These are phyloP conservation scores for Encarsia formosa DNA, from an alignment of 2,888 invertebrate genomes.

Conservation along the genomic window DNA sequence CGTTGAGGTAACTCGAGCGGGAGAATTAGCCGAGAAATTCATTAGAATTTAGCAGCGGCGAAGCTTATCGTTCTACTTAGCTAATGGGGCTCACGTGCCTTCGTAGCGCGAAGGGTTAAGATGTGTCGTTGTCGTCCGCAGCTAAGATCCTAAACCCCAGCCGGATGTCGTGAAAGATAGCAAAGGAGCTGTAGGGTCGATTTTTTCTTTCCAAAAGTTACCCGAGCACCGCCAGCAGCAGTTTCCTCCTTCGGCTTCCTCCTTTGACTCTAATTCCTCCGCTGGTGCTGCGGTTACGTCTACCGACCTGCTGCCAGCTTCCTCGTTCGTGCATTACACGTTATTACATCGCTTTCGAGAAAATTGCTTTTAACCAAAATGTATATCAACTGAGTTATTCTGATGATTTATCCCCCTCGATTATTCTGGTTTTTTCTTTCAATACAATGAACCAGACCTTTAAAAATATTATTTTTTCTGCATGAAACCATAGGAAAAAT, in stretches of 20 bases:
- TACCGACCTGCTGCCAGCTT: not conserved
- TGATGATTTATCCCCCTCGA: too few species aligned
- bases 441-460: not conserved
- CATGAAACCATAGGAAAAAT: too few species aligned
- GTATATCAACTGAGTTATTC: too few species aligned
- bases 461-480: too few species aligned
- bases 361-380: constrained; percentile 17
- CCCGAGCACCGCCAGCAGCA: not conserved
- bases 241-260: too few species aligned
- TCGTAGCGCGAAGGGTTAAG: constrained; percentile 9
- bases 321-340: constrained; percentile 7
- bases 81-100: constrained; percentile 21
- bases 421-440: too few species aligned
- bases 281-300: too few species aligned
- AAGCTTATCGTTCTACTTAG: constrained; percentile 30
- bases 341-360: constrained; percentile 14
- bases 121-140: constrained; percentile 9
- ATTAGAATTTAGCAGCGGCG: constrained; percentile 29
- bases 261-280: not conserved
- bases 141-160: too few species aligned
- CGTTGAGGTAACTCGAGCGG: constrained; percentile 11
- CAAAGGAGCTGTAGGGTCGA: too few species aligned
- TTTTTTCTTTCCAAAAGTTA: constrained; percentile 20
- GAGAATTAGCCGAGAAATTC: constrained; percentile 32
- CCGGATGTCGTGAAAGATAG: constrained; percentile 15